Base-by-base conservation (phyloP, 2,888 invertebrate genomes). In the Parnassius apollo region DNA sequence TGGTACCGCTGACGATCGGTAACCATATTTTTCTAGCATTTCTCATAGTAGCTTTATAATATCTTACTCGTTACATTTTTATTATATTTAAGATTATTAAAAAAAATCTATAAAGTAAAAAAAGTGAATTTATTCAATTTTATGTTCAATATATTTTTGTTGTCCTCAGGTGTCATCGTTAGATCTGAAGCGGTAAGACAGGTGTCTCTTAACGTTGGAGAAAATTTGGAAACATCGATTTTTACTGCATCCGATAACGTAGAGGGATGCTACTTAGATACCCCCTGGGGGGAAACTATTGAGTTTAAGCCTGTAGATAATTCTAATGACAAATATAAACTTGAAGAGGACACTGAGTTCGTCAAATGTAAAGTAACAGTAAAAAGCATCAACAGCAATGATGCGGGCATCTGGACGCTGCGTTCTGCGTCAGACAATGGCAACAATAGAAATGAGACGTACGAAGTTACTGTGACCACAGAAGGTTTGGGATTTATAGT, bases 371-470 rank as follows among this genome's bases (percentile, higher is more conserved):
- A 61, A 2, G 75, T 66, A 3, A 51, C 48, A 2, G 65, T 78
- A 0, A 65, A 49, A 3, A 65, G 73, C 50, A 50, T 74, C 1
- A 65, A 68, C 9, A 59, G 59, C 9, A 61, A 58, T 8, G 77
- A 78, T 57, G 62, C 51, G 12, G 79, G 79, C 0, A 2, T 71
- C 2, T 80, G 79, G 79, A 70, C 66, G 0, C 46, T 75, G 18
- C 59, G 50, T 8, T 64, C 73, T 22, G 66, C 52, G 50, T 44
- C 59, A 11, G 25, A 42, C 3, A 12, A 44, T 42, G 68, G 64
- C 12, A 9, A 0, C 2, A 48, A 9, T 2, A 10, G 11, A 35
- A 54, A 59, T 3, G 66, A 68, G 52, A 63, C 63, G 0, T 70
- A 71, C 54, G 55, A 71, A 48, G 42, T 72, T 7, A 71, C 68